Base-by-base conservation (phyloP, 1,140 invertebrate species). In the Octopus bimaculoides region DNA sequence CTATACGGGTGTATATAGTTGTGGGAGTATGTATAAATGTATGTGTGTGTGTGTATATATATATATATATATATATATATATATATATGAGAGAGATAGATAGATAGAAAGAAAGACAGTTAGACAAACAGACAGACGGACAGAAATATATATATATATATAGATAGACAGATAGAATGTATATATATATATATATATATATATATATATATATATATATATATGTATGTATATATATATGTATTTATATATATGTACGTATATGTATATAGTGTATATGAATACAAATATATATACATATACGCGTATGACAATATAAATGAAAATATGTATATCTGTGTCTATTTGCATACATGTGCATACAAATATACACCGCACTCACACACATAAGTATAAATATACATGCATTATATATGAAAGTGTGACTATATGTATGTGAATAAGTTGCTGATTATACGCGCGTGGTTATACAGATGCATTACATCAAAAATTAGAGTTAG, bases 141-240 rank as follows among this genome's bases (percentile, higher is more conserved):
- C n/a, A n/a, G n/a, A n/a, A n/a, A n/a, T 61, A 61, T 61, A 61
- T 61, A 61, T 61, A 61, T 61, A 61, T 61, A 17, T 61, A 61
- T 61, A 17, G 7, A 61, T 61, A 17, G 7, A 61, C 17, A 61
- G n/a, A n/a, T n/a, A n/a, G n/a, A n/a, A 17, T 61, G 17, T 61
- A 17, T 61, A 17, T 61, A 61, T 61, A 61, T 61, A 61, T 61
- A 61, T 61, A 61, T 61, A 61, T 61, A 17, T 61, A 61, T 17
- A 17, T 61, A 61, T 61, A 61, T 61, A 17, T 61, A 61, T 61
- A 17, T 61, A 61, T 61, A 61, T 61, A 17, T 61, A 61, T 61
- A 61, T 61, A 17, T 61, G 17, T 61, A 9, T 61, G 7, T 61
- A 9, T 17, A 9, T 61, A 17, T 7, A 7, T 17, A 9, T 61